Evolutionary conservation across 2,797 vertebrate species (phyloP).

Genomic region (Helostoma temminkii): DNA sequence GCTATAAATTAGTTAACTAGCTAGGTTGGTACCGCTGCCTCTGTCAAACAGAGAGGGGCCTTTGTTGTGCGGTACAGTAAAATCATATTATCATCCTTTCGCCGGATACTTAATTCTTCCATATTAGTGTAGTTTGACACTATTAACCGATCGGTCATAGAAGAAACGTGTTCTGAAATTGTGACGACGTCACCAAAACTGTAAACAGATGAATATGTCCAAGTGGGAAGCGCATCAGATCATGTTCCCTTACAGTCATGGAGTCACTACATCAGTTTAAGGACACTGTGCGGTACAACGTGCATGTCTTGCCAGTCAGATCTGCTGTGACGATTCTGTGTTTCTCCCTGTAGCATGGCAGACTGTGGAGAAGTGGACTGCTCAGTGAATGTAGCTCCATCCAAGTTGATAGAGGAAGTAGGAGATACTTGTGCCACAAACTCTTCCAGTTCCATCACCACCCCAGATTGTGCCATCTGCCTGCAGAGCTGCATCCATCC

Average conservation of each 20-base stretch:
- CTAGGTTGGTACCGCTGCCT: neutral
- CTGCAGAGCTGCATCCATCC: constrained; percentile 96
- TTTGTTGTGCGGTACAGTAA: neutral
- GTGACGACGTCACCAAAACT: constrained; percentile 46
- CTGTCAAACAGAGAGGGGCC: constrained; percentile 21
- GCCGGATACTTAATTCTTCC: fast-evolving
- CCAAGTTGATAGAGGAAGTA: constrained; percentile 84
- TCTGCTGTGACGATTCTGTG: neutral
- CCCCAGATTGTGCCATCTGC: constrained; percentile 95
- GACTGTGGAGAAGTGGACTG: constrained; percentile 91
- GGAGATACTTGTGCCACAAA: constrained; percentile 58
- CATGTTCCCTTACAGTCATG: neutral
- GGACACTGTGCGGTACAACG: neutral
- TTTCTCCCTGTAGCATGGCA: constrained; percentile 88
- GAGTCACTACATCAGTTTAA: neutral
- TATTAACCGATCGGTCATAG: neutral
- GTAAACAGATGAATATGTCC: constrained; percentile 15
- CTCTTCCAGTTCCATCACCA: constrained; percentile 75
- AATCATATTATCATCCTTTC: neutral
- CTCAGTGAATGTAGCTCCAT: constrained; percentile 86
- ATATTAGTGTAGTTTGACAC: neutral
- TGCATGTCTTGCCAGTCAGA: neutral
- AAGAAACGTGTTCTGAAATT: neutral
- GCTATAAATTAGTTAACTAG: constrained; percentile 6
- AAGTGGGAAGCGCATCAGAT: neutral